Conservation (phyloP, 2,797 vertebrate species). For the Oryzias sinensis region DNA sequence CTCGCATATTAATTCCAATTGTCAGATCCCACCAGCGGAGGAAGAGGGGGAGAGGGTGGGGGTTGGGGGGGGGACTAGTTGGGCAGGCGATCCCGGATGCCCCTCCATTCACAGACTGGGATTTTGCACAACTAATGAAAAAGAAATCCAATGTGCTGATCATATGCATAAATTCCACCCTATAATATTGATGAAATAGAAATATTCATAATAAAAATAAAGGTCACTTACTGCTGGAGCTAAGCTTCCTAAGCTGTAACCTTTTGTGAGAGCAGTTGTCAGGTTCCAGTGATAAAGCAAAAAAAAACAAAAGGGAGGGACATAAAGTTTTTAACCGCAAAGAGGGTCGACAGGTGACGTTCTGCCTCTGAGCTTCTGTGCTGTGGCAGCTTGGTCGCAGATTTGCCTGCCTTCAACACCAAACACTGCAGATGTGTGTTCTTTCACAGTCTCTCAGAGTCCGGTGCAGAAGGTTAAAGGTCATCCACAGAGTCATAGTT, state of each 20-base stretch:
- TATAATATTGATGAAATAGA: slow-evolving; percentile 94
- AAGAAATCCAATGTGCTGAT: slow-evolving; percentile 85
- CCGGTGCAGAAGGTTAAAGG: slow-evolving; percentile 39
- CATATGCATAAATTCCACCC: slow-evolving; percentile 88
- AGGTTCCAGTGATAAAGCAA: slow-evolving; percentile 67
- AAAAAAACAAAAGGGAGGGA: slow-evolving; percentile 24
- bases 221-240: slow-evolving; percentile 90
- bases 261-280: slow-evolving; percentile 87
- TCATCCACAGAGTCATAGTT: slow-evolving; percentile 29
- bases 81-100: slow-evolving; percentile 60
- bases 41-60: slow-evolving; percentile 59
- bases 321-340: slow-evolving; percentile 60
- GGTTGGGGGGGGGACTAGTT: slow-evolving; percentile 55
- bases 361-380: slow-evolving; percentile 19
- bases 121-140: slow-evolving; percentile 94
- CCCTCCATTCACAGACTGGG: slow-evolving; percentile 81
- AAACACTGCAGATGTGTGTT: slow-evolving; percentile 7
- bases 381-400: slow-evolving; percentile 13
- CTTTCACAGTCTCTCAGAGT: slow-evolving; percentile 19
- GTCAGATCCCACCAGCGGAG: slow-evolving; percentile 70
- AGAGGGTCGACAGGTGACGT: slow-evolving; percentile 53
- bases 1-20: slow-evolving; percentile 93
- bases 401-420: slow-evolving; percentile 17
- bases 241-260: slow-evolving; percentile 97
- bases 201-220: slow-evolving; percentile 99